Evolutionary conservation across 2,113 vertebrate genomes (phyloP).

Genomic region (Rhadina sibilatrix): DNA sequence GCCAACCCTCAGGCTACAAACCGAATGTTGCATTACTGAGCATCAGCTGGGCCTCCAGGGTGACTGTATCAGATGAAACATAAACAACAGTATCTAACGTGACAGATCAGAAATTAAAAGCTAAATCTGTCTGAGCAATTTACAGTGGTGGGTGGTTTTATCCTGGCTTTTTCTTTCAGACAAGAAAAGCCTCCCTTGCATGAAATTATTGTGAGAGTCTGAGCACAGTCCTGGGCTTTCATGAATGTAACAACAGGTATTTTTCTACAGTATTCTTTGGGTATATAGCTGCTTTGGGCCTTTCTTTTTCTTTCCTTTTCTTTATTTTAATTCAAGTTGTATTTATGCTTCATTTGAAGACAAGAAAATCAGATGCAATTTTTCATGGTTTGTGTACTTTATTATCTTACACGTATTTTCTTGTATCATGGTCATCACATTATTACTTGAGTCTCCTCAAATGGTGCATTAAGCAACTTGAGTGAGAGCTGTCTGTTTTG

Average conservation of each 20-base stretch:
- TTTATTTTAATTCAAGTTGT: neutral
- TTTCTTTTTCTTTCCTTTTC: neutral
- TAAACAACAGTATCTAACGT: neutral
- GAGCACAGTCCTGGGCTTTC: neutral
- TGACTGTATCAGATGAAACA: neutral
- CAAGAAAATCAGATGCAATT: neutral
- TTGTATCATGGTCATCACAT: neutral
- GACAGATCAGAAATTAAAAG: conserved; percentile 52
- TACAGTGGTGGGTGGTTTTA: neutral
- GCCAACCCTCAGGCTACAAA: neutral
- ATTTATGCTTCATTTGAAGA: neutral
- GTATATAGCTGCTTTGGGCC: neutral
- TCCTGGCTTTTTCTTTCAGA: neutral
- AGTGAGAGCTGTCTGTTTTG: neutral
- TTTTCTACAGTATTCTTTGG: neutral
- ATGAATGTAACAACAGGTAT: neutral
- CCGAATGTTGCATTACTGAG: neutral
- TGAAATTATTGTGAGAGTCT: neutral
- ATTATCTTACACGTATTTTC: neutral
- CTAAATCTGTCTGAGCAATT: neutral
- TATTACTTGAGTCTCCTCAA: neutral
- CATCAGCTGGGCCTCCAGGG: neutral
- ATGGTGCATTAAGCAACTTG: neutral
- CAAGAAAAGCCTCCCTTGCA: neutral
- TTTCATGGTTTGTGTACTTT: neutral